Evolutionary conservation across 2,113 vertebrate species (phyloP).

Genomic region (Erythrolamprus reginae): DNA sequence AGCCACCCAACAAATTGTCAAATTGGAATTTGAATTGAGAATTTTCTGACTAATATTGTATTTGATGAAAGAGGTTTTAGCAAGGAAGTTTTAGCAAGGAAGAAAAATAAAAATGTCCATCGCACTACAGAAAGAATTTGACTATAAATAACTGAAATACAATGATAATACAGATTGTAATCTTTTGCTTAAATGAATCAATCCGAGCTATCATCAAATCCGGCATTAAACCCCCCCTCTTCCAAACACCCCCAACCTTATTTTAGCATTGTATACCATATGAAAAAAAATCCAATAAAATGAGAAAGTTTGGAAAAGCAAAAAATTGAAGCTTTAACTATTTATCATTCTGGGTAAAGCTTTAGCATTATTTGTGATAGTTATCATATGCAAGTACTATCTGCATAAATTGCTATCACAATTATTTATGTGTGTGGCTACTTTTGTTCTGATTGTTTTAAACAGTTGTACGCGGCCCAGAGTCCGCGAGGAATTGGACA

Average conservation of each 20-base stretch:
- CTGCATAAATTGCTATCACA: not conserved
- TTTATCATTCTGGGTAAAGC: conserved; percentile 14
- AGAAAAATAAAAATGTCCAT: not conserved
- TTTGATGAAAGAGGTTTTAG: not conserved
- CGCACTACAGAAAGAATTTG: not conserved
- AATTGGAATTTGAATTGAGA: not conserved
- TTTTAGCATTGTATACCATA: not conserved
- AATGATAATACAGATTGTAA: not conserved
- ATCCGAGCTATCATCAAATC: not conserved
- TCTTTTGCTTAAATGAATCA: not conserved
- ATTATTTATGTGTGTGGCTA: not conserved
- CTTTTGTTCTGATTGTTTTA: too few species aligned
- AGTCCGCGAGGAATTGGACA: too few species aligned
- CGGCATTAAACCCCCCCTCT: not conserved
- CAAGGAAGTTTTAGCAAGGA: not conserved
- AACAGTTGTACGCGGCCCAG: too few species aligned
- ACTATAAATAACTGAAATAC: not conserved
- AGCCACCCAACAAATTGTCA: not conserved
- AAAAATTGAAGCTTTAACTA: conserved; percentile 18
- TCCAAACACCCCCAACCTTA: not conserved
- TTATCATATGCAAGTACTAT: not conserved
- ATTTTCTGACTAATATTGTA: not conserved
- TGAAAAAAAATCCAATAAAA: conserved; percentile 20
- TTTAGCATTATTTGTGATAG: not conserved
- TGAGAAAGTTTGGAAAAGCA: conserved; percentile 12